phyloP scores from a whole-genome alignment of 2,113 vertebrate species.

The Synchiropus splendidus region DNA sequence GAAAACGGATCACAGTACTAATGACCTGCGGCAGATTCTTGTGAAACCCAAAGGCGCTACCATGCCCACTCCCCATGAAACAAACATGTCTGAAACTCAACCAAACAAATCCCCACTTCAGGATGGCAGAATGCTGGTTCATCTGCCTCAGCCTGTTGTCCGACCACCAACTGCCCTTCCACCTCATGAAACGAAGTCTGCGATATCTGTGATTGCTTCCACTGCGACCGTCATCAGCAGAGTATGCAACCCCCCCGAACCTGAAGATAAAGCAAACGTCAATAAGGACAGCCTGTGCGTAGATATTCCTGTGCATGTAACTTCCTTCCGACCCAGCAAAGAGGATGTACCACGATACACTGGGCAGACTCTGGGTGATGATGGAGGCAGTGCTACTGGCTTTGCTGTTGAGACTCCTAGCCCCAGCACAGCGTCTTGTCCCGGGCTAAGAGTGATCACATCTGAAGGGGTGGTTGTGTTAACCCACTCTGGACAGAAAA shows the following conservation, averaged over 20 bases:
- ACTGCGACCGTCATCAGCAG: slow-evolving; percentile 92
- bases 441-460: slow-evolving; percentile 87
- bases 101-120: slow-evolving; percentile 59
- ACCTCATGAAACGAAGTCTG: slow-evolving; percentile 69
- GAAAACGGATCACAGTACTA: slow-evolving; percentile 73
- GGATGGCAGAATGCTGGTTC: slow-evolving; percentile 63
- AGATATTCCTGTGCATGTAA: slow-evolving; percentile 69
- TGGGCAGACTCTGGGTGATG: slow-evolving; percentile 75
- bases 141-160: slow-evolving; percentile 46
- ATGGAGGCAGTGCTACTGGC: slow-evolving; percentile 63
- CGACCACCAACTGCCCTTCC: slow-evolving; percentile 51
- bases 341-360: slow-evolving; percentile 80
- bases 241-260: slow-evolving; percentile 80
- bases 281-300: slow-evolving; percentile 67
- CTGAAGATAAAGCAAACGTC: slow-evolving; percentile 78
- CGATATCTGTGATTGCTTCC: slow-evolving; percentile 80
- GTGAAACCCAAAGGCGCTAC: slow-evolving; percentile 85
- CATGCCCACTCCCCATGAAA: slow-evolving; percentile 65
- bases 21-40: slow-evolving; percentile 89
- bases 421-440: slow-evolving; percentile 69
- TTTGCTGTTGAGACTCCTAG: slow-evolving; percentile 72
- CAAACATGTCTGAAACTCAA: slow-evolving; percentile 49
- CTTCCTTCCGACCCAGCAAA: slow-evolving; percentile 69
- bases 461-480: slow-evolving; percentile 91
- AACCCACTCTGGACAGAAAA: slow-evolving; percentile 94